Evolutionary conservation across 1,140 invertebrate species (phyloP).

Genomic region (Mya arenaria): DNA sequence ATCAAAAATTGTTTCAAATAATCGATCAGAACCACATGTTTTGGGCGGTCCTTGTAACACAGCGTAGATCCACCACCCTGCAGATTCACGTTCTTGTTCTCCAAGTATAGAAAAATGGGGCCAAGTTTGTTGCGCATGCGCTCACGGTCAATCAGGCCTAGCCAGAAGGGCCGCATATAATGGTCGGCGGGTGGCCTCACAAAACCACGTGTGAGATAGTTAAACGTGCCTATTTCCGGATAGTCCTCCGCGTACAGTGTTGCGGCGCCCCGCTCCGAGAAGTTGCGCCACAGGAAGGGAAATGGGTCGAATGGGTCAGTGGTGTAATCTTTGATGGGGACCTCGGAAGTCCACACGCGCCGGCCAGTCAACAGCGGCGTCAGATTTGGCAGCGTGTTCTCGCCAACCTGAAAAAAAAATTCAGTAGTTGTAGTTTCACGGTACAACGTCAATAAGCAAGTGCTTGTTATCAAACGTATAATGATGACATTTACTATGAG

Average conservation of each 20-base stretch:
- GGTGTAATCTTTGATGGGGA: slow-evolving; percentile 71
- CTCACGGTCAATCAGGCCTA: slow-evolving; percentile 72
- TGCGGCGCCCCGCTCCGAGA: slow-evolving; percentile 78
- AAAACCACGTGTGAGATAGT: slow-evolving; percentile 81
- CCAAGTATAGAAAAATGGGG: slow-evolving; percentile 45
- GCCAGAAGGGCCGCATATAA: slow-evolving; percentile 80
- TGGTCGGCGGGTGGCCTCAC: slow-evolving; percentile 80
- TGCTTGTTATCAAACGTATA: too few species aligned
- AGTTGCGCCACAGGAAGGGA: slow-evolving; percentile 83
- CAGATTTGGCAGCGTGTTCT: slow-evolving; percentile 75
- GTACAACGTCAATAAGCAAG: too few species aligned
- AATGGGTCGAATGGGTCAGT: slow-evolving; percentile 78
- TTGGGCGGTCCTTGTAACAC: slow-evolving; percentile 59
- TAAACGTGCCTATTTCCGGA: slow-evolving; percentile 81
- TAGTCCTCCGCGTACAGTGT: slow-evolving; percentile 83
- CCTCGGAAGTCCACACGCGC: slow-evolving; percentile 70
- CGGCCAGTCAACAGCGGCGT: slow-evolving; percentile 67
- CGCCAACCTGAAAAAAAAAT: slow-evolving; percentile 51
- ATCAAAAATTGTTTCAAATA: slow-evolving; percentile 63
- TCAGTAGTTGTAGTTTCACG: too few species aligned
- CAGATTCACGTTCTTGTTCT: slow-evolving; percentile 58
- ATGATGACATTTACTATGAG: too few species aligned
- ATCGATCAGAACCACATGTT: slow-evolving; percentile 57
- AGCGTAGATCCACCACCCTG: slow-evolving; percentile 54
- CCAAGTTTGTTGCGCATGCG: slow-evolving; percentile 50